Base-by-base conservation (phyloP, 1,140 invertebrate genomes). In the Conus betulinus region DNA sequence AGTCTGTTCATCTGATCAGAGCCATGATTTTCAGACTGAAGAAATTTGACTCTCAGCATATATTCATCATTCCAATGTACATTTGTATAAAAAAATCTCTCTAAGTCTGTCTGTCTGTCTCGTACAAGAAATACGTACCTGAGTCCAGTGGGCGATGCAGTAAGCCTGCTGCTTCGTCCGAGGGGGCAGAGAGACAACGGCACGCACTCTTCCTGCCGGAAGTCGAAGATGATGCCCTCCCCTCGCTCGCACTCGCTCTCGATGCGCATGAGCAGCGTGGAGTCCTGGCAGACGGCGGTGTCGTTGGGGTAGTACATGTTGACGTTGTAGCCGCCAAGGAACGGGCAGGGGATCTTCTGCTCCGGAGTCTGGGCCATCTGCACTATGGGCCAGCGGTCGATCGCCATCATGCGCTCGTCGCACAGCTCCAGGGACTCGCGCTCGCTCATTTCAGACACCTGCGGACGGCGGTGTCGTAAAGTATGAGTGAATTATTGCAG, bases 171-270 rank as follows among this genome's bases (percentile, higher is more conserved):
- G 91, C 53, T 87, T 89, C 0, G 89, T 83, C 6, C 79, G 82
- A 79, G 88, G 90, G 39, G 88, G 89, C 20, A 93, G 74, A 60
- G 74, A 60, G 89, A 89, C 23, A 74, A 60, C 25, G 92, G 91
- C 13, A 92, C 89, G 84, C 93, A 93, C 4, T 90, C 76, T 11
- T 88, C 76, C 20, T 86, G 87, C 84, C 92, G 84, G 84, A 93
- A 93, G 85, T 93, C 90, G 55, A 93, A 89, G n/a, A 88, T 82
- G 27, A 93, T 91, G 5, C 92, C 92, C 76, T 93, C 92, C 10
- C 90, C 91, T 55, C 81, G 57, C 60, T 93, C 92, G 86, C 92
- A 93, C 63, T 93, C 92, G 87, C 92, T 93, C 83, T 93, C 92
- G 74, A 93, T 89, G 83, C 92, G 90, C 78, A 92, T 90, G 53